A percentile compares a stretch with the other conserved stretches of the same genome.
These are phyloP conservation scores for Triplophysa siluroides DNA, from an alignment of 2,113 vertebrate species.

Conservation along the genomic window DNA sequence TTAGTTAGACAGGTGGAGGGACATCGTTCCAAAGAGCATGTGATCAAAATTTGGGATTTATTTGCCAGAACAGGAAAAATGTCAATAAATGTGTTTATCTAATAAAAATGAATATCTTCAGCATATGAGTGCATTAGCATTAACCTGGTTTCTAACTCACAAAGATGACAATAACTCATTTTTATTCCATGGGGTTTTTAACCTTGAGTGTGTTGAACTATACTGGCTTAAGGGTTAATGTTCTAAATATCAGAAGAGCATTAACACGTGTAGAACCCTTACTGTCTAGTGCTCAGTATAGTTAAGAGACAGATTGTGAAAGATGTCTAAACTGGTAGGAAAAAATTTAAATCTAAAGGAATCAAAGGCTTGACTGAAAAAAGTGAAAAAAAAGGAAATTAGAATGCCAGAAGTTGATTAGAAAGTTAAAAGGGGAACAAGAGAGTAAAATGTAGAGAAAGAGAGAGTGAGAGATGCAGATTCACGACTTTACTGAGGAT, in stretches of 20 bases:
- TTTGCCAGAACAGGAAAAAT: too few relatives aligned
- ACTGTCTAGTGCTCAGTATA: slow-evolving; percentile 1
- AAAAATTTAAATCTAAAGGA: neutral
- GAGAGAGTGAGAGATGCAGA: slow-evolving; percentile 6
- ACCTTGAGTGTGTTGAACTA: neutral
- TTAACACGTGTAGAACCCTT: neutral
- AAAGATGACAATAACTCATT: neutral
- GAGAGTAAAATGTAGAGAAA: neutral
- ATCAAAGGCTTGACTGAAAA: neutral
- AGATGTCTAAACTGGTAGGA: neutral
- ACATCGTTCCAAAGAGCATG: too few relatives aligned
- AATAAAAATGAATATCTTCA: too few relatives aligned
- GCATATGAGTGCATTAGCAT: too few relatives aligned
- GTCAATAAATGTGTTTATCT: too few relatives aligned
- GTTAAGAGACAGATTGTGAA: slow-evolving; percentile 6
- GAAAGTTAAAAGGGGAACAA: neutral
- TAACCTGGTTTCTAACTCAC: too few relatives aligned
- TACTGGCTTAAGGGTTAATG: neutral
- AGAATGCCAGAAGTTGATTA: neutral
- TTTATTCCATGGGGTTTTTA: neutral
- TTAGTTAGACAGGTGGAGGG: too few relatives aligned
- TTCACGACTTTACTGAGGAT: neutral
- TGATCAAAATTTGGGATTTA: too few relatives aligned
- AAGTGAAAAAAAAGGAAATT: neutral
- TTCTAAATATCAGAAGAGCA: neutral